Base-by-base conservation (phyloP, 2,113 vertebrate genomes). In the Atractosteus spatula region DNA sequence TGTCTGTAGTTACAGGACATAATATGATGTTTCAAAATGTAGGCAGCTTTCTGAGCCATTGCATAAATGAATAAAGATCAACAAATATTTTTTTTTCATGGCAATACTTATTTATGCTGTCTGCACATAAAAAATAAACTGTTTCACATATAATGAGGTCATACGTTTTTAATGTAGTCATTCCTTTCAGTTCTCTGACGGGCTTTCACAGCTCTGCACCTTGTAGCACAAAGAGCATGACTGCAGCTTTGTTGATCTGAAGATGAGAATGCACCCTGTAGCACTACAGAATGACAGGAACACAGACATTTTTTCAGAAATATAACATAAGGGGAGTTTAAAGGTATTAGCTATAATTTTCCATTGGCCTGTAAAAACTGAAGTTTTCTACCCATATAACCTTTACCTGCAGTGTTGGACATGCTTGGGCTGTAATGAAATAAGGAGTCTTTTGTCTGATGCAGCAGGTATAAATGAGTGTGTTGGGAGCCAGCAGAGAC, bases 31-130 rank as follows among this genome's bases (percentile, higher is more conserved):
- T 68, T 55, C 3, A 68, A 68, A 68, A 68, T 54, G 80, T 76
- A 81, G 78, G 79, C 75, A 81, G 84, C 77, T 76, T 68, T 64
- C 76, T 16, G 72, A 75, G 79, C 73, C 79, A 74, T 74, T 87
- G 81, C 84, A 89, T 87, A 82, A 51, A 81, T 87, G 81, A 85
- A 85, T 81, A 78, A 74, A 85, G 75, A 78, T 81, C 80, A 77
- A 79, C 76, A 74, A 86, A 82, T 88, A 88, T 51, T 51, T 80
- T 85, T 81, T 76, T 78, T 75, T 74, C 68, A 68, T 80, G 73
- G 78, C 82, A 84, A 85, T 82, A 83, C 83, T 72, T 79, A 71
- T 73, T 78, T 85, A 80, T 76, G 78, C 78, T 76, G 77, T 79
- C 75, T 76, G 77, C 79, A 82, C 75, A 57, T 70, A 55, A 74